Conservation (phyloP, 2,888 invertebrate species). For the Melanophora roralis region DNA sequence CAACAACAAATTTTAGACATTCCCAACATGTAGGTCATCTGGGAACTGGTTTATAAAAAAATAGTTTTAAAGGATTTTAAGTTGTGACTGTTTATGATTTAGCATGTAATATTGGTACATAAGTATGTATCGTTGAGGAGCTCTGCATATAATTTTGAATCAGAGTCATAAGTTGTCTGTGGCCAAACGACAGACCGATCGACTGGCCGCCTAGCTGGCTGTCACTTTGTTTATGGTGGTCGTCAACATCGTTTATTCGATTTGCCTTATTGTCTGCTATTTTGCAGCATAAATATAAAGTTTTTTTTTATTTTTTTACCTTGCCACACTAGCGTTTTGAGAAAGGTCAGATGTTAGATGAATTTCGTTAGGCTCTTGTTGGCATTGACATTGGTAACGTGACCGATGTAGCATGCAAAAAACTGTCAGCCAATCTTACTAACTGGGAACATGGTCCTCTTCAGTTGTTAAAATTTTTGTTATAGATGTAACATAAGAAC, state of each 20-base stretch:
- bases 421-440: too few relatives aligned
- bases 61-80: too few relatives aligned
- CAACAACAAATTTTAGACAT: too few relatives aligned
- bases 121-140: slow-evolving; percentile 33
- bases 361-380: too few relatives aligned
- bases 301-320: slow-evolving; percentile 6
- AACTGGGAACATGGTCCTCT: too few relatives aligned
- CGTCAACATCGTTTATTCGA: slow-evolving; percentile 27
- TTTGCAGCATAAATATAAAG: neutral
- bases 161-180: slow-evolving; percentile 17
- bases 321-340: slow-evolving; percentile 6
- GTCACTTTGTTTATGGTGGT: slow-evolving; percentile 43
- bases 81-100: too few relatives aligned
- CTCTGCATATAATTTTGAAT: slow-evolving; percentile 30
- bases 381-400: too few relatives aligned
- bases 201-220: neutral
- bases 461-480: too few relatives aligned
- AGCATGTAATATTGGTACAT: neutral
- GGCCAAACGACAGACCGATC: slow-evolving; percentile 2
- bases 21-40: too few relatives aligned
- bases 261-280: neutral
- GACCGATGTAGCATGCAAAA: too few relatives aligned
- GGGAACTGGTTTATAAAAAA: too few relatives aligned
- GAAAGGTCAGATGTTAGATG: slow-evolving; percentile 1
- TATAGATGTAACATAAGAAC: too few relatives aligned